Evolutionary conservation across 2,888 invertebrate genomes (phyloP), one percentile per base, ranked within the genome.

Genomic region (Drosophila tanythrix): DNA sequence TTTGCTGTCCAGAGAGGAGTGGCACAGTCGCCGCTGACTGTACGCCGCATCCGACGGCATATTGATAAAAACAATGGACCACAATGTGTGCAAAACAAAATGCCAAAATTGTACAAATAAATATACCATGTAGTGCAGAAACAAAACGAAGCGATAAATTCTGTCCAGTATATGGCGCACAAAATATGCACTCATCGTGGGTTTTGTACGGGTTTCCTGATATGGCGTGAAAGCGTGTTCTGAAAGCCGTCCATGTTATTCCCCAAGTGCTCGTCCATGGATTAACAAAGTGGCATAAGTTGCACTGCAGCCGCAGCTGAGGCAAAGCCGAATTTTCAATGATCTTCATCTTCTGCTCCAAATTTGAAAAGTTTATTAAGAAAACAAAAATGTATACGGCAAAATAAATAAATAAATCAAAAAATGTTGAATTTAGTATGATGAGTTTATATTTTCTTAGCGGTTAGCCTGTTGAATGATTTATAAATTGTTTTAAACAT

Each of bases 1-100:
- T 38, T 63, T n/a, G 55, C 31, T 79, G 82, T 64, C 70, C 67
- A 65, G 55, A 33, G 38, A 33, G 60, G 70, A 53, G 43, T 60
- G 51, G 68, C 7, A 52, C 27, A 13, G 43, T n/a, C 10, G 36
- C 15, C 21, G 48, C 38, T 72, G 58, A 38, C 33, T 48, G 43
- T 35, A n/a, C 33, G 56, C 59, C 74, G 59, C 65, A 55, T 78
- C 75, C 88, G 73, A 70, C 70, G 59, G 66, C 63, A 58, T 63
- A 63, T 68, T 83, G 80, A 64, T 73, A 77, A 78, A 85, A 83
- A 88, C 86, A 85, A 88, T 85, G 69, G 70, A 64, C 80, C 80
- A 71, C 79, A 82, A 70, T 78, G 86, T 81, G 74, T 59, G 25
- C 65, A 74, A 79, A 83, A 75, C 70, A 76, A 76, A 64, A 74